Evolutionary conservation across 2,888 invertebrate genomes (phyloP), one percentile per base, ranked within the genome.

Genomic region (Penaeus monodon): DNA sequence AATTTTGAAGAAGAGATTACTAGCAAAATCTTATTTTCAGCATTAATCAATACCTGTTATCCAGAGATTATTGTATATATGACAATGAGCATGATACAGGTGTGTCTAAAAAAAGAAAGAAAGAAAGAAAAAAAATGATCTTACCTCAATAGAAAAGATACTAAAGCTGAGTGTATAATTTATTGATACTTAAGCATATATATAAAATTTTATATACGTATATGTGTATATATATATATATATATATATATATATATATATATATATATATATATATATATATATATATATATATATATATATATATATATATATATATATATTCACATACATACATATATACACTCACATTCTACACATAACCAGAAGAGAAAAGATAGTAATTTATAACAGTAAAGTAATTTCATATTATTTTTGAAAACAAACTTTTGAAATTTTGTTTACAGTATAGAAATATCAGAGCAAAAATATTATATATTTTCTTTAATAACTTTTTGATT

Each of bases 91-190:
- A 57, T 57, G 57, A 57, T 57, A 20, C 14, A 17, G 17, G 17
- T 2, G 17, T 20, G 17, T 14, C 17, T 57, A 57, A 17, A 3
- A 57, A 44, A 38, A 38, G 4, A 38, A 38, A 38, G 6, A 4
- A 1, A 38, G 6, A 17, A 74, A 74, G 4, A 98, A 91, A 96
- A 97, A 44, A 96, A 95, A 0, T 95, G 49, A 97, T 97, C 93
- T 97, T 97, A 0, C 97, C 96, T 70, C 33, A 22, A 17, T 29
- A 33, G 74, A 24, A 17, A 73, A 22, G 20, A 73, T 73, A 22
- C 3, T 14, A 29, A 73, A 22, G 38, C 73, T 49, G 44, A 44
- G 10, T 76, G 24, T 44, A 38, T 24, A 76, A 29, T 49, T 44
- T 22, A 6, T 76, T 14, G 22, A 20, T 76, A 44, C 65, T 82